A percentile compares a stretch with the other conserved stretches of the same genome.
Conservation (phyloP, 2,888 invertebrate species). For the Aporophyla nigra region DNA sequence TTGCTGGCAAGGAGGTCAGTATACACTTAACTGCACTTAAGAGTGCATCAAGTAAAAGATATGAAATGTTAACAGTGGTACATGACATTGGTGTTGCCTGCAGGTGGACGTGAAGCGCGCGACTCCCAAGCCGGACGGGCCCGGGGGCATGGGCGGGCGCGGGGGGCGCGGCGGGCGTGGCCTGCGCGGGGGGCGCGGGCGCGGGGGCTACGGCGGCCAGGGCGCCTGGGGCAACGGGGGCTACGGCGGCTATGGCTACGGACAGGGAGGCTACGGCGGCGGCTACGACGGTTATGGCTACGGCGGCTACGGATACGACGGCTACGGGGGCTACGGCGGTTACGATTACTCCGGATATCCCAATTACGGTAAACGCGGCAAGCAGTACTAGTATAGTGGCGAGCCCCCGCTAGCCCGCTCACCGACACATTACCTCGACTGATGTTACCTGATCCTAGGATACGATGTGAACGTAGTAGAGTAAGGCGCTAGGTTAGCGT, state of each 20-base stretch:
- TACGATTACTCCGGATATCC: conserved; percentile 95
- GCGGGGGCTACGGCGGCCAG: conserved; percentile 92
- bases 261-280: conserved; percentile 93
- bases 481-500: conserved; percentile 85
- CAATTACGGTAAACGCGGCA: conserved; percentile 94
- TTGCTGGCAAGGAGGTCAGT: conserved; percentile 97
- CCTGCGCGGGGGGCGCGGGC: conserved; percentile 93
- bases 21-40: background rate
- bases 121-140: conserved; percentile 96
- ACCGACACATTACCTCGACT: conserved; percentile 91
- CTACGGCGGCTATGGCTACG: conserved; percentile 93
- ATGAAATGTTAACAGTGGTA: background rate
- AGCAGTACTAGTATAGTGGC: conserved; percentile 87
- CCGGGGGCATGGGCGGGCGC: conserved; percentile 93
- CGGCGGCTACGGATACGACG: conserved; percentile 94
- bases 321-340: conserved; percentile 95
- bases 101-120: conserved; percentile 98
- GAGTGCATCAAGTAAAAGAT: background rate
- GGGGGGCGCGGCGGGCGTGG: conserved; percentile 93
- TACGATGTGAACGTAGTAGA: conserved; percentile 86
- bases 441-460: conserved; percentile 90
- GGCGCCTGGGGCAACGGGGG: conserved; percentile 93
- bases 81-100: conserved; percentile 23
- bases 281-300: conserved; percentile 94
- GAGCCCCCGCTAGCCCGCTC: conserved; percentile 85